phyloP scores from a whole-genome alignment of 2,797 vertebrate genomes.

The Cyclura pinguis region DNA sequence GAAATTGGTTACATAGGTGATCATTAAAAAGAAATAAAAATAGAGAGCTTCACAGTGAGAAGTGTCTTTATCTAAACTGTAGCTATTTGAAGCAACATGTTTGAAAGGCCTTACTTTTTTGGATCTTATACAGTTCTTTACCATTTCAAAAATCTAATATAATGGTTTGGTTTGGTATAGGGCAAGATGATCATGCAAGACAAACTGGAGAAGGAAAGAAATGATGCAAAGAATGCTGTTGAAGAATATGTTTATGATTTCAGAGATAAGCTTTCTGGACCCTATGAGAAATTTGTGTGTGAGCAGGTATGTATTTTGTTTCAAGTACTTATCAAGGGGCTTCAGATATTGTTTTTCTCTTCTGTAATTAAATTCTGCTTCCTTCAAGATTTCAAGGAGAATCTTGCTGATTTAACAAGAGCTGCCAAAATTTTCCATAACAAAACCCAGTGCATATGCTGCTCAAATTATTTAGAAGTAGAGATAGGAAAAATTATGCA shows the following conservation, averaged over 20 bases:
- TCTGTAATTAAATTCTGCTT: neutral
- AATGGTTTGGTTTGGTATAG: constrained; percentile 67
- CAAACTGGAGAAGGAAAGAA: constrained; percentile 85
- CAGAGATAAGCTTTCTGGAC: constrained; percentile 85
- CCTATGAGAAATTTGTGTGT: constrained; percentile 81
- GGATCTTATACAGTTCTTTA: neutral
- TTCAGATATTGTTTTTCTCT: neutral
- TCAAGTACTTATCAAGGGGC: neutral
- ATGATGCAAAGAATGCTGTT: constrained; percentile 87
- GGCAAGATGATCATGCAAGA: constrained; percentile 88
- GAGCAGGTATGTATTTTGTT: constrained; percentile 76
- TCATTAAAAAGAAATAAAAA: neutral
- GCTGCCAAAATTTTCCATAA: neutral
- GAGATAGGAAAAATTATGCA: neutral
- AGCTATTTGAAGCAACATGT: neutral
- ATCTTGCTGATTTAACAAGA: too few relatives aligned
- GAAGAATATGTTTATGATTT: constrained; percentile 87
- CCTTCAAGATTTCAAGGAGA: too few relatives aligned
- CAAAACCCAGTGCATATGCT: neutral
- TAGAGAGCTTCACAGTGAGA: neutral
- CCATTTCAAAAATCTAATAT: neutral
- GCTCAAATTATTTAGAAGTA: neutral
- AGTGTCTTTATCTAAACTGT: neutral
- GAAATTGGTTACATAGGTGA: neutral
- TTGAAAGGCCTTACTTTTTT: neutral